Percentiles rank a stretch among this genome's conserved stretches.
Conservation (phyloP, 1,140 invertebrate species). For the Camponotus pennsylvanicus region DNA sequence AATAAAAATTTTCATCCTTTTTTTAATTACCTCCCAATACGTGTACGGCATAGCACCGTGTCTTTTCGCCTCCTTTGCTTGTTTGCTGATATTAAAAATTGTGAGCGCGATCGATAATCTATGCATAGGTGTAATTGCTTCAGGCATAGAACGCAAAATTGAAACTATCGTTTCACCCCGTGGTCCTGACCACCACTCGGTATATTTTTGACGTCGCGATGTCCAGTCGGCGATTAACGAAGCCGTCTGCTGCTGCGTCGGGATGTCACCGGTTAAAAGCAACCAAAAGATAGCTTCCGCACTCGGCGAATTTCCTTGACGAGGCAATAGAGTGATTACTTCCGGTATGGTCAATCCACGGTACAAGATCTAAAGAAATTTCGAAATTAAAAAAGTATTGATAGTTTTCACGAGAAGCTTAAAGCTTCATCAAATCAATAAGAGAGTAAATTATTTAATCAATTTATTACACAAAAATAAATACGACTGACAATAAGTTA, state of each 20-base stretch:
- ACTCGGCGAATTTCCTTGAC: constrained; percentile 75
- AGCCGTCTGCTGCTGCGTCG: constrained; percentile 77
- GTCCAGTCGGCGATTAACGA: constrained; percentile 78
- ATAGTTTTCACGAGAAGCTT: no score
- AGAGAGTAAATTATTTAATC: background rate
- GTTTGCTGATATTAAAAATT: constrained; percentile 71
- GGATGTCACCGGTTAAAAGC: constrained; percentile 79
- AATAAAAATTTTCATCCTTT: background rate
- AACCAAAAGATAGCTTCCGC: constrained; percentile 81
- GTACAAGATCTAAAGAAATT: constrained; percentile 71
- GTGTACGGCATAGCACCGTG: constrained; percentile 68
- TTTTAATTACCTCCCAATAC: constrained; percentile 77
- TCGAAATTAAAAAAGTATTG: background rate
- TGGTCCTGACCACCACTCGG: constrained; percentile 74
- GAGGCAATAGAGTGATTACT: constrained; percentile 74
- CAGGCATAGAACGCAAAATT: constrained; percentile 72
- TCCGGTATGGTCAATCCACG: constrained; percentile 79
- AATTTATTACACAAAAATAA: background rate
- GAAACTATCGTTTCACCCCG: constrained; percentile 71
- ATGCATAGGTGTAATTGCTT: constrained; percentile 70
- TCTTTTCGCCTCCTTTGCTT: constrained; percentile 56
- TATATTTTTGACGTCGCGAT: constrained; percentile 69
- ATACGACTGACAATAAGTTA: background rate
- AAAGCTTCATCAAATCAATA: background rate
- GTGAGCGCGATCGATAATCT: constrained; percentile 76